A percentile compares a stretch with the other conserved stretches of the same genome.
Conservation (phyloP, 37 sponge, comb jelly and placozoan genomes). For the Crambe crambe region DNA sequence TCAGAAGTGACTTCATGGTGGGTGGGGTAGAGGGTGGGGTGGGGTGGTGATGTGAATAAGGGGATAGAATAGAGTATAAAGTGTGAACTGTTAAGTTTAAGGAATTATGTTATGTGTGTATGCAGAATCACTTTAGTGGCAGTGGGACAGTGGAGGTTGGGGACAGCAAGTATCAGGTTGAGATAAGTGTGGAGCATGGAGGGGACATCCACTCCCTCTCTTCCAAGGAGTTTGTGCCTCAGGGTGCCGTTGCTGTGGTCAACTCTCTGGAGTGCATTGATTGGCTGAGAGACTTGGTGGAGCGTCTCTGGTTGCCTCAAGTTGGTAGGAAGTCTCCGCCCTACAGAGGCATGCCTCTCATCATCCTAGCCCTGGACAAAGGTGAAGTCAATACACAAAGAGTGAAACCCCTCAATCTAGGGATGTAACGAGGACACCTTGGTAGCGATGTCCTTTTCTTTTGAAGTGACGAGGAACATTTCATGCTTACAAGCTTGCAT, state of each 20-base stretch:
- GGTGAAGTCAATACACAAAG: no score
- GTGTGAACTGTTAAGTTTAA: conserved; percentile 1
- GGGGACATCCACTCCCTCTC: conserved; percentile 12
- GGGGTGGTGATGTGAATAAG: conserved; percentile 6
- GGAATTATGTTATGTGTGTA: neutral
- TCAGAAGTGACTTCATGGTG: conserved; percentile 61
- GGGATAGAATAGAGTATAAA: no score
- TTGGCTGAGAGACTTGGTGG: conserved; percentile 40
- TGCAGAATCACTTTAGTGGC: conserved; percentile 20
- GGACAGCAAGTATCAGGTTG: conserved; percentile 7
- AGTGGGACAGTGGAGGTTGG: conserved; percentile 13
- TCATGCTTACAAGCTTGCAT: no score
- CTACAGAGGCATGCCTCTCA: conserved; percentile 63
- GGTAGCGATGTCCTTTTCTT: no score
- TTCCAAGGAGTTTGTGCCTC: conserved; percentile 30
- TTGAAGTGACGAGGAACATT: no score
- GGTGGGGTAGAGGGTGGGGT: conserved; percentile 14
- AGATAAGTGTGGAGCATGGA: conserved; percentile 19
- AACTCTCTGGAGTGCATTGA: conserved; percentile 29
- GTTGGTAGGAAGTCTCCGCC: neutral
- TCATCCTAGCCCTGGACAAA: conserved; percentile 46
- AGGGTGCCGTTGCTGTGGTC: conserved; percentile 51
- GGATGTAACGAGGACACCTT: no score
- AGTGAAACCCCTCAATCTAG: no score
- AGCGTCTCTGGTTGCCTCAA: conserved; percentile 18